phyloP scores from a whole-genome alignment of 2,888 invertebrate species.

The Chymomyza fuscimana region DNA sequence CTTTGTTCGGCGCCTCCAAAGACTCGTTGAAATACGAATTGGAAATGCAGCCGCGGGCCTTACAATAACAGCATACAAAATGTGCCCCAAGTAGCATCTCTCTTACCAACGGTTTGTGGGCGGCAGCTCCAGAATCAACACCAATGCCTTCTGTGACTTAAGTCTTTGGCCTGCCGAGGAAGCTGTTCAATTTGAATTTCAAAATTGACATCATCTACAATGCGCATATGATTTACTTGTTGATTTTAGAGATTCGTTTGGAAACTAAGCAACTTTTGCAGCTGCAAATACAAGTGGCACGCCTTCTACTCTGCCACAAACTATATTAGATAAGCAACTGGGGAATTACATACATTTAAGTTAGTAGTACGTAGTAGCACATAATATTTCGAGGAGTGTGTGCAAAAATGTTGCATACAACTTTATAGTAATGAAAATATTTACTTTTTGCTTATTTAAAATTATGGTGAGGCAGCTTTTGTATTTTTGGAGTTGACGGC shows the following conservation, averaged over 20 bases:
- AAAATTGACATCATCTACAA: conserved; percentile 64
- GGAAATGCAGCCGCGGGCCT: conserved; percentile 63
- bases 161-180: conserved; percentile 48
- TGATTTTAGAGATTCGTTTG: conserved; percentile 39
- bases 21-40: conserved; percentile 60
- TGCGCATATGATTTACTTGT: conserved; percentile 72
- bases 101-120: not conserved
- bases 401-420: conserved; percentile 32
- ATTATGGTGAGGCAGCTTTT: conserved; percentile 60
- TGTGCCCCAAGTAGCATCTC: conserved; percentile 28
- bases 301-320: not conserved
- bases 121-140: conserved; percentile 27
- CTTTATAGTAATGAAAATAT: conserved; percentile 33
- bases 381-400: conserved; percentile 18
- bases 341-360: conserved; percentile 53
- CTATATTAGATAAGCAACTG: conserved; percentile 47
- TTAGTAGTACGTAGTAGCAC: conserved; percentile 13
- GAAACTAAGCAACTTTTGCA: not conserved
- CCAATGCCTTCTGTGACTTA: conserved; percentile 5
- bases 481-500: conserved; percentile 53
- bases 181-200: conserved; percentile 66
- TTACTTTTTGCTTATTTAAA: conserved; percentile 46
- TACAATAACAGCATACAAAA: conserved; percentile 66
- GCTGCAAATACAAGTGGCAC: not conserved
- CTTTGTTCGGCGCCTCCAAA: conserved; percentile 56